A percentile compares a stretch with the other conserved stretches of the same genome.
Conservation (phyloP, 1,140 invertebrate genomes). For the Camponotus pennsylvanicus region DNA sequence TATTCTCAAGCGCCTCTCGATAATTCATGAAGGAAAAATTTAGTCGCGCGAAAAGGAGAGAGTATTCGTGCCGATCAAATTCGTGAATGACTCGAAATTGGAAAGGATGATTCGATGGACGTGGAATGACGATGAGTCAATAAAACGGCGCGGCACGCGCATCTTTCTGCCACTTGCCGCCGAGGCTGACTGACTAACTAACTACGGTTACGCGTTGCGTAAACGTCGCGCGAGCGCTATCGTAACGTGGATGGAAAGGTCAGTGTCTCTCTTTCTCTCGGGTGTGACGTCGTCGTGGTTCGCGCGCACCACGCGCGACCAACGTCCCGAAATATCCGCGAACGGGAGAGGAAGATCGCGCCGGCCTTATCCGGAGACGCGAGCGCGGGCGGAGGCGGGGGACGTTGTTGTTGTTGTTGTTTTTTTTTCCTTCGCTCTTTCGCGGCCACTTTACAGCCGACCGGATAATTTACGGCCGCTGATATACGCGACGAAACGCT, state of each 20-base stretch:
- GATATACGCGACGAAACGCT: constrained; percentile 42
- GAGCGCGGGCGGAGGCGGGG: neutral
- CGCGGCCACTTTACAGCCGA: constrained; percentile 33
- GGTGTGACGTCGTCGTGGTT: constrained; percentile 71
- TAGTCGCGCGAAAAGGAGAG: neutral
- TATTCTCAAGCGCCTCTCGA: neutral
- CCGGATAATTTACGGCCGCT: constrained; percentile 36
- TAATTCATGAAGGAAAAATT: neutral
- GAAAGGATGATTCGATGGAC: constrained; percentile 12
- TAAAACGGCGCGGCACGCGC: neutral
- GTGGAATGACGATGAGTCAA: constrained; percentile 15
- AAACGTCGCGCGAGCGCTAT: constrained; percentile 68
- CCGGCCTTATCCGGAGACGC: constrained; percentile 23
- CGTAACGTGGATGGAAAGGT: constrained; percentile 79
- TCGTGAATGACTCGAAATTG: neutral
- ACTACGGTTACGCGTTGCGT: constrained; percentile 67
- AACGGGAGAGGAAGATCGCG: constrained; percentile 46
- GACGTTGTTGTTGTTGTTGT: neutral
- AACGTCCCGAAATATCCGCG: constrained; percentile 66
- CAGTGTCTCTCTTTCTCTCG: constrained; percentile 78
- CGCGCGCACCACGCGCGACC: constrained; percentile 56
- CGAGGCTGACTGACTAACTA: constrained; percentile 13
- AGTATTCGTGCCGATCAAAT: neutral
- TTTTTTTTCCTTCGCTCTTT: constrained; percentile 25
- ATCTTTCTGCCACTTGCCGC: neutral